A percentile compares a stretch with the other conserved stretches of the same genome.
phyloP scores from a whole-genome alignment of 1,140 invertebrate genomes.

The Penaeus chinensis region DNA sequence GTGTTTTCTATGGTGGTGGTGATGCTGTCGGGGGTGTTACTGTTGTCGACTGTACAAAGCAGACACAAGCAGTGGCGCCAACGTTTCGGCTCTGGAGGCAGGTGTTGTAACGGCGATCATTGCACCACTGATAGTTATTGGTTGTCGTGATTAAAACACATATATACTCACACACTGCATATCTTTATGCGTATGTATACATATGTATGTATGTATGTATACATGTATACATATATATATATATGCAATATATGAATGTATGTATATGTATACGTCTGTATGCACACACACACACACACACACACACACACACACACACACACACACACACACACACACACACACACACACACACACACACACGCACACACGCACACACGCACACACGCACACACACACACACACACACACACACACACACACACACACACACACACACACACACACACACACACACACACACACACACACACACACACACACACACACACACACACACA shows the following conservation, averaged over 20 bases:
- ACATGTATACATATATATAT: not conserved
- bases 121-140: too few relatives aligned
- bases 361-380: not conserved
- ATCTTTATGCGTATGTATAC: conserved; percentile 23
- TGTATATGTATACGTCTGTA: conserved; percentile 26
- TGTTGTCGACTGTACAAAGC: too few relatives aligned
- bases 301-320: not conserved
- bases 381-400: not conserved
- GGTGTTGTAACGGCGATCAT: too few relatives aligned
- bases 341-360: not conserved
- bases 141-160: too few relatives aligned
- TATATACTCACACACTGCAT: too few relatives aligned
- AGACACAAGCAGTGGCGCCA: too few relatives aligned
- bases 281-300: conserved; percentile 2
- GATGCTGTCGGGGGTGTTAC: too few relatives aligned
- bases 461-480: not conserved
- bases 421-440: not conserved
- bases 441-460: not conserved
- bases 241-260: not conserved
- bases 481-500: not conserved
- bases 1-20: too few relatives aligned
- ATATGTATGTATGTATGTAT: not conserved
- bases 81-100: too few relatives aligned
- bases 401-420: not conserved
- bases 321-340: not conserved